These are phyloP conservation scores for Panulirus ornatus DNA, from an alignment of 1,140 invertebrate species.

Conservation along the genomic window DNA sequence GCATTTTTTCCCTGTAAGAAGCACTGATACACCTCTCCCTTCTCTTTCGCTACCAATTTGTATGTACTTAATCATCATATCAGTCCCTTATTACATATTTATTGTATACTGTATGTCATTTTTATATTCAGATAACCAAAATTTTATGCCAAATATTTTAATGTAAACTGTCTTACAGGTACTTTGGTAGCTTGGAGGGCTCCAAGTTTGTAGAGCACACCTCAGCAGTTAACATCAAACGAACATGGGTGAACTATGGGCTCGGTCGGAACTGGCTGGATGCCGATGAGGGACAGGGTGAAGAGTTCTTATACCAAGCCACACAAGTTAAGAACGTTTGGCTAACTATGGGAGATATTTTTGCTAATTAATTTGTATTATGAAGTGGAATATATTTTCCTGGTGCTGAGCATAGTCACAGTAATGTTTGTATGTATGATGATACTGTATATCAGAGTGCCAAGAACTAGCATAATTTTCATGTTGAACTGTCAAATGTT, in stretches of 20 bases:
- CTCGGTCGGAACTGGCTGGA: conserved; percentile 76
- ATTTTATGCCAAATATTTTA: neutral
- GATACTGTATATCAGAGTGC: too few species aligned
- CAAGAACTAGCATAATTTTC: too few species aligned
- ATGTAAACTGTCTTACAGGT: conserved; percentile 62
- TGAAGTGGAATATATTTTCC: too few species aligned
- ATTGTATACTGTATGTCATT: too few species aligned
- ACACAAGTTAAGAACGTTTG: conserved; percentile 80
- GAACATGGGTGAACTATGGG: conserved; percentile 80
- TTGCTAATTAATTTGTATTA: conserved; percentile 81
- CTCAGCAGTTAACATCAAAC: conserved; percentile 78
- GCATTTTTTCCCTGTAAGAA: too few species aligned
- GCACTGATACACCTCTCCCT: too few species aligned
- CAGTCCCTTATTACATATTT: too few species aligned
- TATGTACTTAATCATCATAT: too few species aligned
- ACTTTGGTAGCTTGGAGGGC: conserved; percentile 76
- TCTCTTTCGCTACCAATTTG: too few species aligned
- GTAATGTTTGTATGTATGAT: too few species aligned
- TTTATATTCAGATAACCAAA: neutral
- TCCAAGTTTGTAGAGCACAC: conserved; percentile 79
- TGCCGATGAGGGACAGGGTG: conserved; percentile 78
- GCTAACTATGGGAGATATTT: conserved; percentile 81
- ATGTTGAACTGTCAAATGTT: too few species aligned
- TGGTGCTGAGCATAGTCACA: too few species aligned
- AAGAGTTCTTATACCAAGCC: conserved; percentile 79